Evolutionary conservation across 2,113 vertebrate genomes (phyloP), one percentile per base, ranked within the genome.

Genomic region (Agapornis roseicollis): DNA sequence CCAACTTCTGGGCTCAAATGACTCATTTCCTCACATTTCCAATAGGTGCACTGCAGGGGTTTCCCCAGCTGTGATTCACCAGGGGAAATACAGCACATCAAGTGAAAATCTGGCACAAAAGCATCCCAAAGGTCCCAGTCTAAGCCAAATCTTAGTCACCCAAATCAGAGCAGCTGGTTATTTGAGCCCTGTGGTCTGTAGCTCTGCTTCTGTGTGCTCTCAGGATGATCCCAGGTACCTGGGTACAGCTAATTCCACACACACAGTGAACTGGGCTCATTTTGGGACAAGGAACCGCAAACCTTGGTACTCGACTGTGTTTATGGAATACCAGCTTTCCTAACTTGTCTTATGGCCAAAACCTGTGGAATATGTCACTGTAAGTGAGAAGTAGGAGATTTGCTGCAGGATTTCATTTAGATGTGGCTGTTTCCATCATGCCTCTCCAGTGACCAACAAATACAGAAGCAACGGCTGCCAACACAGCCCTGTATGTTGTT

Each of bases 301-400:
- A 76, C 13, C 72, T 58, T 18, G 50, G 22, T 42, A 23, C 23
- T 49, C 6, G 0, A 19, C 41, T 15, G 18, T 0, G 1, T 13
- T 76, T 83, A 47, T 53, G 31, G 47, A 44, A 61, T 22, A 44
- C 17, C 18, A 1, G 0, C 74, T 68, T 58, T 63, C 52, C 49
- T 1, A 93, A 56, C 63, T 70, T 64, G 13, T 44, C 22, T 12
- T 3, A 5, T 7, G 1, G 70, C 63, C 78, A 58, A 69, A 37
- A 74, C 6, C 41, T 19, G 12, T 3, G 27, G 76, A 80, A 41
- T 15, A n/a, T 18, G n/a, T 11, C 28, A 25, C 42, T 83, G 39
- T 20, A 23, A 37, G n/a, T 5, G 58, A 12, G 68, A 87, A 72
- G 78, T 0, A 17, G 41, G 28, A 63, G 49, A 50, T 8, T 8